Conservation (phyloP, 2,113 vertebrate genomes). For the Tragelaphus scriptus region DNA sequence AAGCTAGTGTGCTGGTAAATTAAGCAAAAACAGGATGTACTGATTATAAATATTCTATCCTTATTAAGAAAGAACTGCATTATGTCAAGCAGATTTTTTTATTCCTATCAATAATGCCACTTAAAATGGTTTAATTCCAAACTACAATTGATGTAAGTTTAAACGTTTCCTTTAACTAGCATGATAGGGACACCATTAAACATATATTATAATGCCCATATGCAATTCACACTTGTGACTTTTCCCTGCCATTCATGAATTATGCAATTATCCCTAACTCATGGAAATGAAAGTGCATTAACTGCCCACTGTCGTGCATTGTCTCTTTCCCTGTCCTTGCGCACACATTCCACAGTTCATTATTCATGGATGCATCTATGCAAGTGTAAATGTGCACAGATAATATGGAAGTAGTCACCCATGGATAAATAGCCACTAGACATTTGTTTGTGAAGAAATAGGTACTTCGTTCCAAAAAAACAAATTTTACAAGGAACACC, state of each 20-base stretch:
- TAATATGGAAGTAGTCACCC: not conserved
- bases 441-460: not conserved
- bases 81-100: not conserved
- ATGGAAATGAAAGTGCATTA: constrained; percentile 76
- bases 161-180: constrained; percentile 29
- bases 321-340: constrained; percentile 71
- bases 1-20: not conserved
- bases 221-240: constrained; percentile 75
- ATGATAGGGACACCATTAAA: not conserved
- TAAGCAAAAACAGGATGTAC: constrained; percentile 1
- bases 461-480: not conserved
- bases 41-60: not conserved
- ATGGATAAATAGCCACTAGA: not conserved
- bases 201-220: constrained; percentile 69
- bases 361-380: constrained; percentile 60
- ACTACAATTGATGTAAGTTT: not conserved
- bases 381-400: constrained; percentile 28
- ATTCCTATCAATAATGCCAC: not conserved
- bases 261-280: constrained; percentile 76
- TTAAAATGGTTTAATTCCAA: constrained; percentile 28
- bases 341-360: constrained; percentile 62
- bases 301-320: constrained; percentile 74
- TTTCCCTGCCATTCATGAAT: constrained; percentile 84
- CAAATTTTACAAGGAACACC: not conserved
- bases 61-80: not conserved